A percentile compares a stretch with the other conserved stretches of the same genome.
phyloP scores from a whole-genome alignment of 1,140 invertebrate genomes.

The Macrobrachium nipponense region DNA sequence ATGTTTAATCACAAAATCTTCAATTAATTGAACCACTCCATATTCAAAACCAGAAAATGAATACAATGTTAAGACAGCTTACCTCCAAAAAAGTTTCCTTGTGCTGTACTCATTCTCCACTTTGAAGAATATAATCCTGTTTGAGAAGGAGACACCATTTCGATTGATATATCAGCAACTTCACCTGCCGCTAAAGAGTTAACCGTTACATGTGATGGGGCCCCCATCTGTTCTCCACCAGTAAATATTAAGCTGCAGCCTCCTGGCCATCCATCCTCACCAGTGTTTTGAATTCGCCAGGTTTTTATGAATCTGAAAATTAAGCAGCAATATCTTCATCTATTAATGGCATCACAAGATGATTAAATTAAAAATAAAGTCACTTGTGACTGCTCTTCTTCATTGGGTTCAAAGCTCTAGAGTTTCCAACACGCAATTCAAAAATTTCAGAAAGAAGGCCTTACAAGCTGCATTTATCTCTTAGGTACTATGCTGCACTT shows the following conservation, averaged over 20 bases:
- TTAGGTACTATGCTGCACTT: too few relatives aligned
- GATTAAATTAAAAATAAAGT: neutral
- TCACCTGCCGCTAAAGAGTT: constrained; percentile 77
- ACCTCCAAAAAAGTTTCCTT: constrained; percentile 84
- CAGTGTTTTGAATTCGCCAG: constrained; percentile 85
- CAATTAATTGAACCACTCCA: neutral
- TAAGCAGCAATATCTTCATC: too few relatives aligned
- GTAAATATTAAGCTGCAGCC: constrained; percentile 80
- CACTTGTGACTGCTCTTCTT: neutral
- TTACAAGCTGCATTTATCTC: too few relatives aligned
- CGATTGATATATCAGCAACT: constrained; percentile 76
- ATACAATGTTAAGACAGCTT: constrained; percentile 65
- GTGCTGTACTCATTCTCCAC: constrained; percentile 84
- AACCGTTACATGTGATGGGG: constrained; percentile 74
- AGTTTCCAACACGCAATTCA: too few relatives aligned
- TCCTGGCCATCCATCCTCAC: constrained; percentile 81
- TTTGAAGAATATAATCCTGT: constrained; percentile 83
- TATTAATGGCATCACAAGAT: neutral
- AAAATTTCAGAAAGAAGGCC: too few relatives aligned
- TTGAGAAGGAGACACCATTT: constrained; percentile 77
- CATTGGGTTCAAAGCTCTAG: too few relatives aligned
- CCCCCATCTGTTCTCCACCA: constrained; percentile 74
- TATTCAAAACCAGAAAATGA: neutral
- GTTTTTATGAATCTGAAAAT: constrained; percentile 77
- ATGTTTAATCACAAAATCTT: too few relatives aligned